Evolutionary conservation across 2,113 vertebrate species (phyloP).

Genomic region (Hemicordylus capensis): DNA sequence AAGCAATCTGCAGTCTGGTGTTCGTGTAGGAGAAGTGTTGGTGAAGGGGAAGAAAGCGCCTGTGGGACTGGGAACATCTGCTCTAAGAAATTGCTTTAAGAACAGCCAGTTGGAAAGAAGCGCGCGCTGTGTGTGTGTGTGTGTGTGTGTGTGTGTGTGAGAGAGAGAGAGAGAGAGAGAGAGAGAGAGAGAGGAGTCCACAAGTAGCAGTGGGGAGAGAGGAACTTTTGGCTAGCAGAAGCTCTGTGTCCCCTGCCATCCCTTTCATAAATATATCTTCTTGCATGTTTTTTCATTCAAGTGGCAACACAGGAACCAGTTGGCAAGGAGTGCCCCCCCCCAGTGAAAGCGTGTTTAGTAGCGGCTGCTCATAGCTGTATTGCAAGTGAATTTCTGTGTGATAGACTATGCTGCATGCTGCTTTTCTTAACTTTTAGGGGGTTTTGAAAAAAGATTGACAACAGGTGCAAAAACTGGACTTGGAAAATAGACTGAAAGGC

Average conservation of each 20-base stretch:
- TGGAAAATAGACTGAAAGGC: too few species aligned
- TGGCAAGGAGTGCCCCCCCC: background rate
- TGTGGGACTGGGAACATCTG: conserved; percentile 76
- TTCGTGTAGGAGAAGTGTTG: conserved; percentile 74
- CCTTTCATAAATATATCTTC: background rate
- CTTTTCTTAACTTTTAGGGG: too few species aligned
- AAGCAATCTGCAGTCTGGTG: conserved; percentile 66
- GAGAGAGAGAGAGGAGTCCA: background rate
- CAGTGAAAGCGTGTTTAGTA: background rate
- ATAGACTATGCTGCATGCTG: background rate
- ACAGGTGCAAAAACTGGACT: too few species aligned
- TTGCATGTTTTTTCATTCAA: background rate
- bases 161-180: too few species aligned
- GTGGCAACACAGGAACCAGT: background rate
- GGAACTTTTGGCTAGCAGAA: background rate
- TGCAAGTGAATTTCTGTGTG: background rate
- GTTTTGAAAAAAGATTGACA: too few species aligned
- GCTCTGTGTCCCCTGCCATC: background rate
- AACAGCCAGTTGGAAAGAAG: conserved; percentile 50
- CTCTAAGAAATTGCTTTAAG: conserved; percentile 45
- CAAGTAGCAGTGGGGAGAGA: background rate
- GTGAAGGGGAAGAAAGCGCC: conserved; percentile 63
- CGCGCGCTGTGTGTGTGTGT: background rate
- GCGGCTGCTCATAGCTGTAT: background rate
- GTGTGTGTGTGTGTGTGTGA: background rate